phyloP scores from a whole-genome alignment of 2,113 vertebrate species.

The Onychorhynchus coronatus region DNA sequence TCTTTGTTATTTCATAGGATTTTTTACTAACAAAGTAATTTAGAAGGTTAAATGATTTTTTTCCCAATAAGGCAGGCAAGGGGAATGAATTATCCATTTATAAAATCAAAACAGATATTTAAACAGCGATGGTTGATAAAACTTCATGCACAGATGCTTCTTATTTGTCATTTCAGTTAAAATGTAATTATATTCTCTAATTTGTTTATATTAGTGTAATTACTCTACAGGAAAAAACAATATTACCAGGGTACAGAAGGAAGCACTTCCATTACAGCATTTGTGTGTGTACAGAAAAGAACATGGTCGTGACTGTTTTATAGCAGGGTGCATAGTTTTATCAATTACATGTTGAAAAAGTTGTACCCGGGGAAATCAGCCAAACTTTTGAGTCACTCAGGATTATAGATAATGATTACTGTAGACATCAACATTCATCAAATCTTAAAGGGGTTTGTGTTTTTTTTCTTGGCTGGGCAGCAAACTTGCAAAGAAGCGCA shows the following conservation, averaged over 20 bases:
- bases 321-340: background rate
- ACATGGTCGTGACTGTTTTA: background rate
- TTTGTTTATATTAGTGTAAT: conserved; percentile 54
- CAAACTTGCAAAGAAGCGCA: conserved; percentile 98
- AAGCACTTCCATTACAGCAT: background rate
- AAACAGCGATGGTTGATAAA: conserved; percentile 41
- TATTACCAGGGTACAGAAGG: background rate
- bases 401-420: background rate
- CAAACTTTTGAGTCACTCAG: background rate
- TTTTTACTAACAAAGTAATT: conserved; percentile 10
- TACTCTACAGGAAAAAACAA: conserved; percentile 5
- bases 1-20: background rate
- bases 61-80: background rate
- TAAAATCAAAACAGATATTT: conserved; percentile 48
- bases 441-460: background rate
- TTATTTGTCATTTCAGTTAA: conserved; percentile 58
- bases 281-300: background rate
- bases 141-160: conserved; percentile 30
- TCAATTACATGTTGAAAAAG: background rate
- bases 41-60: conserved; percentile 7
- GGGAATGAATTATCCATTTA: conserved; percentile 29
- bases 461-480: conserved; percentile 75
- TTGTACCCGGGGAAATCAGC: background rate
- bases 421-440: background rate
- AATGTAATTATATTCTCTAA: conserved; percentile 46